A percentile compares a stretch with the other conserved stretches of the same genome.
phyloP scores from a whole-genome alignment of 2,113 vertebrate genomes.

The Centropus bengalensis region DNA sequence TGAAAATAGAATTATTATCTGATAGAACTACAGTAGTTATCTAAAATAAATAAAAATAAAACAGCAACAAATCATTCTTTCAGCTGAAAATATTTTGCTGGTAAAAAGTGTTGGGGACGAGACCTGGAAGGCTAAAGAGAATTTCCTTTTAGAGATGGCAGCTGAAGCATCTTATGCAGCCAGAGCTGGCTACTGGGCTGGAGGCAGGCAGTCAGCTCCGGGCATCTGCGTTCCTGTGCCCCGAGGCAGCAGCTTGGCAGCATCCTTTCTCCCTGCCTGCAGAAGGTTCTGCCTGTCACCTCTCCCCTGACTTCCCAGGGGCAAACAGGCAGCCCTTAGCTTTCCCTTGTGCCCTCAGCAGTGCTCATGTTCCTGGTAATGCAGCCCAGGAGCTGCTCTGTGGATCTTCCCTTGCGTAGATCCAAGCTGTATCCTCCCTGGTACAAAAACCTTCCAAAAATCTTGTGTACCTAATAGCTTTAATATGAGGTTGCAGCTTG shows the following conservation, averaged over 20 bases:
- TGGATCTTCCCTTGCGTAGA: neutral
- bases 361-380: fast-evolving
- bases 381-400: neutral
- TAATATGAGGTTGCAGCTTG: neutral
- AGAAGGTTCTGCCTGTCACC: neutral
- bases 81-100: neutral
- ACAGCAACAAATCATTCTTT: neutral
- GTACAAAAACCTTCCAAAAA: neutral
- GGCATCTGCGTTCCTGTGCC: neutral
- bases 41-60: neutral
- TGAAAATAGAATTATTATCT: neutral
- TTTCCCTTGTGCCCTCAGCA: neutral
- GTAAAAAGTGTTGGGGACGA: neutral
- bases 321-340: neutral
- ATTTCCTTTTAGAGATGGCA: neutral
- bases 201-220: neutral
- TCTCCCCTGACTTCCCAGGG: neutral
- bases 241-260: neutral
- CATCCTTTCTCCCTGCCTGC: neutral
- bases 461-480: neutral
- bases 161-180: neutral
- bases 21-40: neutral
- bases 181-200: neutral
- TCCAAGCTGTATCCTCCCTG: neutral
- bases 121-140: neutral